Percentiles rank a stretch among this genome's conserved stretches.
Evolutionary conservation across 1,140 invertebrate genomes (phyloP).

Genomic region (Bombus terrestris): DNA sequence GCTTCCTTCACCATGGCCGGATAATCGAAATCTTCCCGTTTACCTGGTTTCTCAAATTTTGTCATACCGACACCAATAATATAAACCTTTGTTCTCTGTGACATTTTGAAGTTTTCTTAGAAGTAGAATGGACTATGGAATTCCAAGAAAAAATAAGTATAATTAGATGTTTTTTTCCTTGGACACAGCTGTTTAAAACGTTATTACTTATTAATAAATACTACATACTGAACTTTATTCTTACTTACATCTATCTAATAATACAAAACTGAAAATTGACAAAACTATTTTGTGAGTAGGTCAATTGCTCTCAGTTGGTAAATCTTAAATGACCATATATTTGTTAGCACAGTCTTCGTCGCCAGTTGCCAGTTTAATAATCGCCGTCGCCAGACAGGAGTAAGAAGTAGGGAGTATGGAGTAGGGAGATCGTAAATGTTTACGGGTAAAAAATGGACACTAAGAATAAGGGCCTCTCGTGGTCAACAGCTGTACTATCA

Average conservation of each 20-base stretch:
- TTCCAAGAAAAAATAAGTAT: background rate
- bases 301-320: background rate
- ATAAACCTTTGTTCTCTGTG: slow-evolving; percentile 86
- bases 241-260: slow-evolving; percentile 13
- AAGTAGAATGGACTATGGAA: background rate
- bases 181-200: background rate
- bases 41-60: slow-evolving; percentile 96
- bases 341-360: no score
- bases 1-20: slow-evolving; percentile 97
- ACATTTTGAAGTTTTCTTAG: slow-evolving; percentile 74
- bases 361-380: no score
- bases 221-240: slow-evolving; percentile 36
- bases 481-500: no score
- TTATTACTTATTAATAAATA: background rate
- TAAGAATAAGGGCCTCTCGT: no score
- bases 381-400: no score
- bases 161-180: no score
- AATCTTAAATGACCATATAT: background rate
- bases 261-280: background rate
- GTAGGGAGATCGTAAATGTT: no score
- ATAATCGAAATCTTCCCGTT: slow-evolving; percentile 92
- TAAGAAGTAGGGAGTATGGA: no score
- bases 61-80: slow-evolving; percentile 99
- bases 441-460: no score
- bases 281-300: slow-evolving; percentile 5